Conservation (phyloP, 2,797 vertebrate genomes). For the Capromys pilorides region DNA sequence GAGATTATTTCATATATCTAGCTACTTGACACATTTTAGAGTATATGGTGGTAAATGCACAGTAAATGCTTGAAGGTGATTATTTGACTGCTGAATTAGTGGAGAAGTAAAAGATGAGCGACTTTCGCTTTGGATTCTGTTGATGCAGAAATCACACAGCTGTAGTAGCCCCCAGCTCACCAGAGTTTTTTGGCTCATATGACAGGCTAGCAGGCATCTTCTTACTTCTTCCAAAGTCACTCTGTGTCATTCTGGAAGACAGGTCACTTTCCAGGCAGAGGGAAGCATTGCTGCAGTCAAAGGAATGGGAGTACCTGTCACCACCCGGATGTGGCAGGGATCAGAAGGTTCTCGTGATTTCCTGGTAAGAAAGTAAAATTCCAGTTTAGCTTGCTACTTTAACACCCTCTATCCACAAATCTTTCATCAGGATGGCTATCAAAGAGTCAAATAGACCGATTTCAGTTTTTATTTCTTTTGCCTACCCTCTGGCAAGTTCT, state of each 20-base stretch:
- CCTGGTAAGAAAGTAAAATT: slow-evolving; percentile 61
- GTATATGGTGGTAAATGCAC: neutral
- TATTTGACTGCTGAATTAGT: neutral
- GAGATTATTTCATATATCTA: slow-evolving; percentile 21
- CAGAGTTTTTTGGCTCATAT: neutral
- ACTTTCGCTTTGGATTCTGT: slow-evolving; percentile 44
- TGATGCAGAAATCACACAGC: neutral
- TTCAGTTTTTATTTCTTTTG: slow-evolving; percentile 66
- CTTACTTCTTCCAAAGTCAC: slow-evolving; percentile 6
- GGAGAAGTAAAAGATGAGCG: neutral
- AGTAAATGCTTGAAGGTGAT: slow-evolving; percentile 7
- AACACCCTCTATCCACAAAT: neutral
- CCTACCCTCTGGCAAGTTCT: slow-evolving; percentile 68
- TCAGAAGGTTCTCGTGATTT: slow-evolving; percentile 65
- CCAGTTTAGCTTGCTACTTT: neutral
- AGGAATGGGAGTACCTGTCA: slow-evolving; percentile 21
- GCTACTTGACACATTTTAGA: slow-evolving; percentile 18
- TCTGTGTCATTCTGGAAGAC: neutral
- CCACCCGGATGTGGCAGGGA: neutral
- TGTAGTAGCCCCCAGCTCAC: neutral
- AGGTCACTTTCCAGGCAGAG: neutral
- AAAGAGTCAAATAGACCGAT: slow-evolving; percentile 65
- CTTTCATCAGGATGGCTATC: neutral
- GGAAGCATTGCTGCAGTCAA: slow-evolving; percentile 14
- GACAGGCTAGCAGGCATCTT: neutral